Base-by-base conservation (phyloP, 2,888 invertebrate genomes). In the Bellardia bayeri region DNA sequence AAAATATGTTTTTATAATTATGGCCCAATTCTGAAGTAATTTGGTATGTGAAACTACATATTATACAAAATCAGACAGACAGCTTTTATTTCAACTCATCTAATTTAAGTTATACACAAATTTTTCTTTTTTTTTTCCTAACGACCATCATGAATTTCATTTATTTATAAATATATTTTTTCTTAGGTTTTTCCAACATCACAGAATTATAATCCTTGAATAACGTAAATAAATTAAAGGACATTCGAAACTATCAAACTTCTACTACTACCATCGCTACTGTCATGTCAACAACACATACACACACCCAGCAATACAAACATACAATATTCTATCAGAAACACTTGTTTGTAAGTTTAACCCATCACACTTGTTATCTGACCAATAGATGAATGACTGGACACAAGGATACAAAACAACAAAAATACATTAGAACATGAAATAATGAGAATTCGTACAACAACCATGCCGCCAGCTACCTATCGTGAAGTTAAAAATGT, bases 141-240 rank as follows among this genome's bases (percentile, higher is more conserved):
- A 6, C n/a, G 51, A 3, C 51, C 51, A n/a, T 51, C 6, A n/a
- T 0, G 5, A 3, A 51, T 14, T 51, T n/a, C n/a, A 56, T 23
- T 9, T 23, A 3, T 56, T 9, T 61, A 61, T 78, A 42, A 42
- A 72, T 54, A 23, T 33, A 14, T 66, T 42, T 42, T 40, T 37
- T 68, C 8, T 78, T 56, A 8, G 40, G 3, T 82, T 66, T 66
- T 66, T 66, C 9, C 61, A 37, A 37, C 37, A 37, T 37, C 13
- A 37, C 23, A 74, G n/a, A 45, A 68, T 16, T 56, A 16, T 56
- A 83, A 80, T 75, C 71, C 75, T 71, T 58, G 42, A 71, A 68
- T 83, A 80, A 86, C 82, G 64, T 74, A 83, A 79, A 86, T 82
- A 86, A 86, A 86, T 79, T 82, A 80, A 75, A 72, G 61, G 71